Base-by-base conservation (phyloP, 2,113 vertebrate species). In the Thamnaconus septentrionalis region DNA sequence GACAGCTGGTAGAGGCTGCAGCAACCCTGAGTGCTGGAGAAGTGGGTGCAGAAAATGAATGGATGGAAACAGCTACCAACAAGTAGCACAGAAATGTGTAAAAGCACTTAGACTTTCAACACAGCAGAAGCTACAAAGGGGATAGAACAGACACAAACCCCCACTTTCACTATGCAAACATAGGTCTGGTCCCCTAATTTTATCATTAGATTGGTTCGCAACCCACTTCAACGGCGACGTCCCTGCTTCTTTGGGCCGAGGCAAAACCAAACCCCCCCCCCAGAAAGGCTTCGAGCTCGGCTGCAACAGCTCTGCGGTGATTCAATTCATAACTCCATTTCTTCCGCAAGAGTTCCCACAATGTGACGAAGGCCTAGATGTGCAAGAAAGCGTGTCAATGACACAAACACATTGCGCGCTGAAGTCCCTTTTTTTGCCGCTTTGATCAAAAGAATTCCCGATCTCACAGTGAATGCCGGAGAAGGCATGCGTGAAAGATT, bases 381-480 rank as follows among this genome's bases (percentile, higher is more conserved):
- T 42, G 59, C 52, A 61, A 1, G 43, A 46, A 58, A 74, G 39
- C 39, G 10, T 63, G 57, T 59, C 31, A 31, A 31, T 10, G 42
- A 53, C 61, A 42, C 49, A 53, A 41, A 66, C 31, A 59, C 58
- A 41, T 39, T 12, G 11, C 11, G n/a, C 44, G 49, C 67, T 51
- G 41, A 54, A 41, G 50, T 18, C 47, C 39, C 41, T 48, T 70
- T 51, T 45, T 31, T 31, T 31, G 18, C 40, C 41, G 54, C 61
- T 56, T 53, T 43, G 18, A 76, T 71, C 56, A 68, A 68, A 65
- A 57, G 66, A 42, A 68, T 56, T 73, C 56, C 69, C 73, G 56
- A 59, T 60, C 55, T 47, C 3, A 0, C 56, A 72, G 45, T 5
- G 5, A 6, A 7, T 7, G 44, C 7, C 7, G 44, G 7, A 5